Percentiles rank a stretch among this genome's conserved stretches.
Conservation (phyloP, 2,888 invertebrate genomes). For the Plemyria rubiginata region DNA sequence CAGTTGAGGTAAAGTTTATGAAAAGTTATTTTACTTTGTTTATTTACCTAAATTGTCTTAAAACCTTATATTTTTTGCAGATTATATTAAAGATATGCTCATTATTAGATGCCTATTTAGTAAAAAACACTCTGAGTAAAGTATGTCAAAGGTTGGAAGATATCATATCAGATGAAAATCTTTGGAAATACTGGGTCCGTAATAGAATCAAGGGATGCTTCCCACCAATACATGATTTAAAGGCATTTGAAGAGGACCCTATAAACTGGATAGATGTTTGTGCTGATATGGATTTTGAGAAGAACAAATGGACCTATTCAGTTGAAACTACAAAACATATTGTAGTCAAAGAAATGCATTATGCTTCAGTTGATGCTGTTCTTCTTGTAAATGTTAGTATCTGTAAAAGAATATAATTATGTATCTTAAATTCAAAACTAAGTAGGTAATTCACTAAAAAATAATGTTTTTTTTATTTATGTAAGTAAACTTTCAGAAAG, state of each 20-base stretch:
- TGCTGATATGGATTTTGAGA: slow-evolving; percentile 85
- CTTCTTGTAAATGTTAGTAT: slow-evolving; percentile 82
- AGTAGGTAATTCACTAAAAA: background rate
- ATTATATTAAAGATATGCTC: slow-evolving; percentile 86
- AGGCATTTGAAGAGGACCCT: slow-evolving; percentile 67
- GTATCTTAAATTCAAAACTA: background rate
- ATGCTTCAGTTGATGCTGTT: slow-evolving; percentile 85
- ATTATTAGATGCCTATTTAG: slow-evolving; percentile 82
- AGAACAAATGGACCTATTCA: slow-evolving; percentile 81
- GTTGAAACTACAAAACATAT: slow-evolving; percentile 75
- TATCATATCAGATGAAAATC: slow-evolving; percentile 82
- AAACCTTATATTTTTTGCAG: slow-evolving; percentile 61
- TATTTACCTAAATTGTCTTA: background rate
- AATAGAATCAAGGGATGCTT: slow-evolving; percentile 69
- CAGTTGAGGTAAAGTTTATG: slow-evolving; percentile 68
- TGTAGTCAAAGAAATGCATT: slow-evolving; percentile 81
- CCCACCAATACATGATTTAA: slow-evolving; percentile 69
- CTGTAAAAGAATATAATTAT: background rate
- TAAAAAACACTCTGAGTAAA: slow-evolving; percentile 79
- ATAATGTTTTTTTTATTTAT: slow-evolving; percentile 1
- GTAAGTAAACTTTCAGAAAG: slow-evolving; percentile 63
- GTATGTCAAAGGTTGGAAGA: slow-evolving; percentile 84
- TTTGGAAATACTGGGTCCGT: slow-evolving; percentile 84
- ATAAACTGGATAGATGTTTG: slow-evolving; percentile 85
- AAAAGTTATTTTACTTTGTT: background rate